Base-by-base conservation (phyloP, 2,113 vertebrate genomes). In the Spea bombifrons region DNA sequence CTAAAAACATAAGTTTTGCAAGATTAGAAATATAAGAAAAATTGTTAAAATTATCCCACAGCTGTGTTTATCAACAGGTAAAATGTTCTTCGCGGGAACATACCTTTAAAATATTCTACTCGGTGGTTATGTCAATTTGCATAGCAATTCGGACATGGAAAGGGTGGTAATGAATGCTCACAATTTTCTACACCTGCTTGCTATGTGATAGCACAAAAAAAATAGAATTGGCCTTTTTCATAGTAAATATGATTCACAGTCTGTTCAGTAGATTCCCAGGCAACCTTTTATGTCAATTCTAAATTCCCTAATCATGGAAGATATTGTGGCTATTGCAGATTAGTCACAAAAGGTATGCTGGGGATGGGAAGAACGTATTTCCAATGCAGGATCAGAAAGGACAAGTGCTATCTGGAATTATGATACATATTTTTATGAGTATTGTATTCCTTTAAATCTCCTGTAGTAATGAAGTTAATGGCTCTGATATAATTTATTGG, bases 51-150 rank as follows among this genome's bases (percentile, higher is more conserved):
- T 67, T 48, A 61, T 66, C 1, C 65, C 45, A 50, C 78, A 80
- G 78, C 78, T 80, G 78, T 80, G 71, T 80, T 80, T 80, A 79
- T 79, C 64, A 80, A 61, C 65, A 79, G 77, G 77, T 73, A 73
- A 71, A 72, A 72, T 79, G 30, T 73, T 73, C 44, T 48, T 66
- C 5, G 48, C 57, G 45, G 49, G n/a, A 15, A 55, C 10, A 59
- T 66, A 73, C 63, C 50, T 16, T 57, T 9, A 73, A 80, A 74
- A 80, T 67, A 67, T 61, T 66, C 49, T n/a, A 46, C 7, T 74
- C 52, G 57, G 68, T 15, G 55, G 52, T 66, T 50, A 49, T 59
- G 64, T 65, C 52, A 68, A 80, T 80, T 80, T 80, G 71, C 71
- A 80, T 74, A 74, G 53, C 69, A 48, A 74, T 80, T 80, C 67